Base-by-base conservation (phyloP, 1,140 invertebrate genomes). In the Drosophila sturtevanti region DNA sequence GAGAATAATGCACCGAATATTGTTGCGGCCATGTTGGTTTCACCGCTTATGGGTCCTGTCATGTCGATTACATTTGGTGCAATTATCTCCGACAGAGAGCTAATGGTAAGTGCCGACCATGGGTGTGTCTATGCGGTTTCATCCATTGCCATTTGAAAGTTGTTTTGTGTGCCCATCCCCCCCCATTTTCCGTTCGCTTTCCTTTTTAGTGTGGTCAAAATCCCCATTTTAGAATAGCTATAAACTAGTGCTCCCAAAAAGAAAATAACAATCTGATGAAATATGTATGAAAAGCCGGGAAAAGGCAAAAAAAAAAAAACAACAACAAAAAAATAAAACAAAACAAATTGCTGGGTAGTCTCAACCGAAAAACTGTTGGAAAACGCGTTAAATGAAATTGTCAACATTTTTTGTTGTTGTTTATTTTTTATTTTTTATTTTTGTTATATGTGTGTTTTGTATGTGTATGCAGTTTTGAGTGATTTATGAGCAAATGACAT, bases 21-120 rank as follows among this genome's bases (percentile, higher is more conserved):
- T 60, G 96, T 97, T 22, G 96, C 97, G 14, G 96, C 96, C 51
- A 98, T 98, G 97, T 92, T 98, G 68, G 95, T 97, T 1, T 97
- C 96, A 1, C 97, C 97, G 0, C 93, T 97, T 2, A 98, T 97
- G 96, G 96, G 96, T 38, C 96, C 96, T 0, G 96, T 97, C 9
- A 96, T 97, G 94, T 96, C 96, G 9, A 94, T 96, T 37, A 97
- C 96, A 27, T 97, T 97, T 90, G 96, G 96, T 3, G 94, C 94
- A 21, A 95, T 96, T 56, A 96, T 98, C 82, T 93, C 95, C 11
- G 96, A 98, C 86, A 92, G 93, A 71, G 92, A 92, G 72, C 91
- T 94, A 80, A 81, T 92, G 77, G 91, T 92, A 77, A 91, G 91
- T 91, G 81, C 56, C n/a, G 14, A 35, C 74, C 35, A 22, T 68